phyloP scores from a whole-genome alignment of 2,113 vertebrate genomes.

The Ptilorrhoa leucosticta region DNA sequence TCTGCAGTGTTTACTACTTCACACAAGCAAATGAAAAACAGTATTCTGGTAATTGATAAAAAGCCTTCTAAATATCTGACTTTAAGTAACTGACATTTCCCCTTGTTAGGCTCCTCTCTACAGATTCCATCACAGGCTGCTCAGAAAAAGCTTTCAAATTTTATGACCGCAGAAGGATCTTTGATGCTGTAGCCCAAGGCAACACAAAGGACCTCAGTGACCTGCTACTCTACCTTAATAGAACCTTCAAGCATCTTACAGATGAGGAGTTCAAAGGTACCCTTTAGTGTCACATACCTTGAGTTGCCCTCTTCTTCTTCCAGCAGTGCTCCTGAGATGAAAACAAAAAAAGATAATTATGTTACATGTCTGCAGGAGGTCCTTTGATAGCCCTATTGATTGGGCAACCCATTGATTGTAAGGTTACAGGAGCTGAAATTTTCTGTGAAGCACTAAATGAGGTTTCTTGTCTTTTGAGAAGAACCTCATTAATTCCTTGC shows the following conservation, averaged over 20 bases:
- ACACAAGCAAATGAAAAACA: neutral
- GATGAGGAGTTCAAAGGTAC: conserved; percentile 87
- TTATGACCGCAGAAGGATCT: conserved; percentile 74
- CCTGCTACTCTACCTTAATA: conserved; percentile 79
- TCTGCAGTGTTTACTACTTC: neutral
- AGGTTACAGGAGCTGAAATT: neutral
- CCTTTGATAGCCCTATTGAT: neutral
- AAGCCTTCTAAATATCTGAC: neutral
- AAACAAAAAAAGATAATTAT: neutral
- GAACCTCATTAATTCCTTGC: neutral
- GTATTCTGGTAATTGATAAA: neutral
- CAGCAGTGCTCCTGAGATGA: neutral
- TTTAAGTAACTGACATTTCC: neutral
- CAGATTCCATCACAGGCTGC: conserved; percentile 46
- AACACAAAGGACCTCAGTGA: conserved; percentile 77
- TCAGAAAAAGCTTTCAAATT: conserved; percentile 68
- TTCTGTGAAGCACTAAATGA: neutral
- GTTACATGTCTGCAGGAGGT: neutral
- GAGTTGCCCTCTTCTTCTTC: neutral
- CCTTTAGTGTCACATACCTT: neutral
- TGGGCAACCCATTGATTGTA: neutral
- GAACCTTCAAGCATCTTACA: conserved; percentile 81
- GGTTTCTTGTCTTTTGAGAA: neutral
- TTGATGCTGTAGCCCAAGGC: conserved; percentile 84
- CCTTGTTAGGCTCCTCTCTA: conserved; percentile 31